Evolutionary conservation across 2,888 invertebrate genomes (phyloP).

Genomic region (Argyra leucocephala): DNA sequence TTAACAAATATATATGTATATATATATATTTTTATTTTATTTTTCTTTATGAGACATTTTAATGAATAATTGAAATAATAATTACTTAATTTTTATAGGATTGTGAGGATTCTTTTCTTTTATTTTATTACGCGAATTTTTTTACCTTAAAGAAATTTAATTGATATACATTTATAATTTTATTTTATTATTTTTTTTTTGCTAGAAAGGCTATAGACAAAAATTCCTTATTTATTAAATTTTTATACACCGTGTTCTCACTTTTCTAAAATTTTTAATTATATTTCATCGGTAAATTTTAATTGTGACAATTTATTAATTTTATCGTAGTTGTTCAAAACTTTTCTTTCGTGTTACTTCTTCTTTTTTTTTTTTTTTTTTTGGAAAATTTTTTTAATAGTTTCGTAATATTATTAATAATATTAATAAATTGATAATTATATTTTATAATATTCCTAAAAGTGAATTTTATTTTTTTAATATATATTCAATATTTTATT

Average conservation of each 20-base stretch:
- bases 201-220: background rate
- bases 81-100: background rate
- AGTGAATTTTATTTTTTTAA: constrained; percentile 1
- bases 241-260: background rate
- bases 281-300: background rate
- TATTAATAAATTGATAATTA: background rate
- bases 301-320: background rate
- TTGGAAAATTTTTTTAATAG: background rate
- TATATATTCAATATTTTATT: background rate
- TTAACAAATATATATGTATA: background rate
- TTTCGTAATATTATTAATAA: constrained; percentile 1
- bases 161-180: background rate
- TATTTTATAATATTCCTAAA: constrained; percentile 2
- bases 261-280: background rate
- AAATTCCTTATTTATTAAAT: background rate
- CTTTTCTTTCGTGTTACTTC: background rate
- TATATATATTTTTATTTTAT: background rate
- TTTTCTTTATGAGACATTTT: background rate
- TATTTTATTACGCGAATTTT: background rate
- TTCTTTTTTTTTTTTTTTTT: background rate
- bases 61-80: background rate
- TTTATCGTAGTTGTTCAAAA: background rate
- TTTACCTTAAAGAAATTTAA: background rate
- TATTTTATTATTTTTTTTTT: background rate
- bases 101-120: background rate